Evolutionary conservation across 2,888 invertebrate genomes (phyloP).

Genomic region (Eucriotettix oculatus): DNA sequence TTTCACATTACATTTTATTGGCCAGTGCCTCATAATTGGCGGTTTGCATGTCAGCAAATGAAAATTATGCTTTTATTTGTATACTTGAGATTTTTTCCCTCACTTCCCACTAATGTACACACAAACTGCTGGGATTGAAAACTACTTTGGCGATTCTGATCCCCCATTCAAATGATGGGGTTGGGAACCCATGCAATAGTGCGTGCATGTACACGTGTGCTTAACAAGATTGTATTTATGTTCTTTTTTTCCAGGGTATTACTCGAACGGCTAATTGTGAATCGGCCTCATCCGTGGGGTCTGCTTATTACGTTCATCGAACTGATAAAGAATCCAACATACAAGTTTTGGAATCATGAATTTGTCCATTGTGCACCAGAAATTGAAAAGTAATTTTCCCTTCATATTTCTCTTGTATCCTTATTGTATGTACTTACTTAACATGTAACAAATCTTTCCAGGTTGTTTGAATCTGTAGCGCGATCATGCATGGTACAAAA

Average conservation of each 20-base stretch:
- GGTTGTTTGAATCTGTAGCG: slow-evolving; percentile 91
- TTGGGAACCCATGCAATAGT: no score
- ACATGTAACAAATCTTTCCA: slow-evolving; percentile 23
- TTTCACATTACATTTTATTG: no score
- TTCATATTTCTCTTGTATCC: neutral
- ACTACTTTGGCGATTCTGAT: no score
- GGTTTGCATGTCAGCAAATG: no score
- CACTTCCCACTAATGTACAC: no score
- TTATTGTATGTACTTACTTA: slow-evolving; percentile 1
- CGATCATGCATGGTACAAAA: slow-evolving; percentile 87
- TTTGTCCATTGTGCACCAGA: slow-evolving; percentile 99
- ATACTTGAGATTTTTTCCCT: no score
- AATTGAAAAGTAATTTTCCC: slow-evolving; percentile 79
- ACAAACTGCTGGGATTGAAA: no score
- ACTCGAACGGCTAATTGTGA: slow-evolving; percentile 91
- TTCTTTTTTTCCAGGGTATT: slow-evolving; percentile 46
- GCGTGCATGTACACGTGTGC: no score
- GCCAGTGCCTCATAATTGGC: no score
- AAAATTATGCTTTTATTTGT: no score
- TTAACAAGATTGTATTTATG: no score
- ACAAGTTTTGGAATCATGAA: slow-evolving; percentile 98
- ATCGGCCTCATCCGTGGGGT: slow-evolving; percentile 99
- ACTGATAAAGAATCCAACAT: slow-evolving; percentile 93
- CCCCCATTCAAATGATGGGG: no score
- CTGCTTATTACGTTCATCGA: slow-evolving; percentile 97